These are phyloP conservation scores for Iselma pallidipennis DNA, from an alignment of 2,888 invertebrate species.

Conservation along the genomic window DNA sequence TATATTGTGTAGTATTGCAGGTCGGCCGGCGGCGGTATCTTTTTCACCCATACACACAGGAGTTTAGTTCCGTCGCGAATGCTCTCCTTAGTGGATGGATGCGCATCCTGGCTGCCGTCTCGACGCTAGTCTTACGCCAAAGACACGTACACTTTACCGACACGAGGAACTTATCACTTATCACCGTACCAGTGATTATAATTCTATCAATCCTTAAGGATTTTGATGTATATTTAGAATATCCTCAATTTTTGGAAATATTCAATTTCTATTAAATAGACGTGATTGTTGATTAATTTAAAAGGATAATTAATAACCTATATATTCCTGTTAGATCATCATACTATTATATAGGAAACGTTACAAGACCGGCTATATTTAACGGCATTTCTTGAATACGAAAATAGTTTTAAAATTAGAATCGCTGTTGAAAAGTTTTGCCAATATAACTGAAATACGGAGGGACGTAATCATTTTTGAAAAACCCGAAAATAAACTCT, in stretches of 20 bases:
- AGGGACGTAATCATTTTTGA: slow-evolving; percentile 21
- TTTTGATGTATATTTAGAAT: no score
- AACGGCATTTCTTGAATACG: slow-evolving; percentile 25
- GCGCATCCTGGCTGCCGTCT: not conserved
- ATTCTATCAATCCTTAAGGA: no score
- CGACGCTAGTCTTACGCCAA: not conserved
- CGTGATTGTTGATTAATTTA: no score
- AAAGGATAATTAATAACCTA: slow-evolving; percentile 10
- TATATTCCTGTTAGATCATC: slow-evolving; percentile 26
- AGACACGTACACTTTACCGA: not conserved
- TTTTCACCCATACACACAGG: slow-evolving; percentile 24
- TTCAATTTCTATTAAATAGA: not conserved
- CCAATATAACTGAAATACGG: slow-evolving; percentile 30
- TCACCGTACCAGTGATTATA: no score
- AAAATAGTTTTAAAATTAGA: slow-evolving; percentile 35
- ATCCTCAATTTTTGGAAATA: no score
- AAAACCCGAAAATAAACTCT: slow-evolving; percentile 18
- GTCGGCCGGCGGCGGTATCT: slow-evolving; percentile 27
- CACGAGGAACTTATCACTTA: not conserved
- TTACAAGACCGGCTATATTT: slow-evolving; percentile 30
- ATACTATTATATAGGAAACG: no score
- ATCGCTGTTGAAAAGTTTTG: slow-evolving; percentile 29
- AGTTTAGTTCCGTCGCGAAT: slow-evolving; percentile 15
- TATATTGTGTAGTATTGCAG: slow-evolving; percentile 33
- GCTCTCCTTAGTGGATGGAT: slow-evolving; percentile 3